phyloP scores from a whole-genome alignment of 2,797 vertebrate species.

The Hydrophis major region DNA sequence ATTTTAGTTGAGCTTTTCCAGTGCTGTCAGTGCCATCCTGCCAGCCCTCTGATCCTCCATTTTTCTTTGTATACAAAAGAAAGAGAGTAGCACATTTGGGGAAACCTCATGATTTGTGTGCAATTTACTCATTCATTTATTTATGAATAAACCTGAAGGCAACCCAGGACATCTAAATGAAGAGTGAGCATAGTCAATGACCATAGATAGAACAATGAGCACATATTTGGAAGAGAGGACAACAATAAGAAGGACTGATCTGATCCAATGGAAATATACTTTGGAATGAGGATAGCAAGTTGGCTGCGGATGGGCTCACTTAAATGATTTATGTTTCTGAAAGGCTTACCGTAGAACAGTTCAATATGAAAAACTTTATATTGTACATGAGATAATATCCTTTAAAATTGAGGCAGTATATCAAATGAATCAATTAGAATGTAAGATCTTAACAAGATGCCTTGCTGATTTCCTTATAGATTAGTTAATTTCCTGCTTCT shows the following conservation, averaged over 20 bases:
- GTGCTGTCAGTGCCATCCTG: background rate
- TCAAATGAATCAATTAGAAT: constrained; percentile 46
- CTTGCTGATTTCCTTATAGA: constrained; percentile 56
- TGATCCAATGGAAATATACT: background rate
- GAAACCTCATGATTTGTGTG: background rate
- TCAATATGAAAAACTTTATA: constrained; percentile 36
- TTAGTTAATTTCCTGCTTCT: constrained; percentile 53
- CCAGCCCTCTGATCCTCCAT: background rate
- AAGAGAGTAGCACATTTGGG: background rate
- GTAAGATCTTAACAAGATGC: constrained; percentile 59
- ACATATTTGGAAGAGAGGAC: background rate
- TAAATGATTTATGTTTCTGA: constrained; percentile 1
- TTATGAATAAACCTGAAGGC: background rate
- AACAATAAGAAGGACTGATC: background rate
- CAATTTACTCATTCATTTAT: background rate
- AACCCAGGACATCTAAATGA: background rate
- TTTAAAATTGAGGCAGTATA: constrained; percentile 22
- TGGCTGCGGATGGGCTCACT: background rate
- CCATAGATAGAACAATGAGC: background rate
- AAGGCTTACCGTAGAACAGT: background rate
- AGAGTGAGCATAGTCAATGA: background rate
- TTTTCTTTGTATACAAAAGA: background rate
- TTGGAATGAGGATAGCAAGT: background rate
- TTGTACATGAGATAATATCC: constrained; percentile 38
- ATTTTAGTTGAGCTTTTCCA: background rate